A percentile compares a stretch with the other conserved stretches of the same genome.
Conservation (phyloP, 2,888 invertebrate genomes). For the Aromia moschata region DNA sequence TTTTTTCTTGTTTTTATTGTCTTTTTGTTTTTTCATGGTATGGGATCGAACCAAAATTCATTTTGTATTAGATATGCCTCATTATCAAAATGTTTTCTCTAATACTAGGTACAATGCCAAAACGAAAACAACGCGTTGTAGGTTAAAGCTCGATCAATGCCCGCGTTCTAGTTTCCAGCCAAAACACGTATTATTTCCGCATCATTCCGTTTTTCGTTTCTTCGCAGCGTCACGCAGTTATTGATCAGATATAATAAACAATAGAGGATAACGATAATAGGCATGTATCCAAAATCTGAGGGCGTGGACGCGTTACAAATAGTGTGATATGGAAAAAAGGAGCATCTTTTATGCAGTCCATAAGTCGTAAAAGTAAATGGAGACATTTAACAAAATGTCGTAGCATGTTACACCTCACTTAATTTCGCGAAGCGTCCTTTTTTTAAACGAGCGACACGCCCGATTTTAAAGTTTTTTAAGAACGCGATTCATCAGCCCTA, state of each 20-base stretch:
- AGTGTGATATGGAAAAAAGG: neutral
- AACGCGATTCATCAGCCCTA: slow-evolving; percentile 5
- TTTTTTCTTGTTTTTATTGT: too few species aligned
- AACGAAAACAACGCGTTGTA: too few species aligned
- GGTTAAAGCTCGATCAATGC: neutral
- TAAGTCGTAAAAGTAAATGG: slow-evolving; percentile 20
- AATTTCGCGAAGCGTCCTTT: slow-evolving; percentile 19
- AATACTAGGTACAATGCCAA: too few species aligned
- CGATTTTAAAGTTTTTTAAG: slow-evolving; percentile 2
- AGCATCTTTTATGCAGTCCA: slow-evolving; percentile 14
- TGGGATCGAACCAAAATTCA: too few species aligned
- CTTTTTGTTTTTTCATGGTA: too few species aligned
- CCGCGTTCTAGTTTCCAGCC: neutral
- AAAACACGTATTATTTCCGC: slow-evolving; percentile 1
- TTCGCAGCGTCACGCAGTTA: slow-evolving; percentile 2
- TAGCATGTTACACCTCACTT: slow-evolving; percentile 24
- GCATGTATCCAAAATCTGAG: neutral
- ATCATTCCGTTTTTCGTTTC: neutral
- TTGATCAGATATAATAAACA: slow-evolving; percentile 18
- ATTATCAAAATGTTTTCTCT: too few species aligned
- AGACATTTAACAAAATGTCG: slow-evolving; percentile 21
- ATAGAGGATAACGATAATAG: slow-evolving; percentile 4
- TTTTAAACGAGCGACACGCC: slow-evolving; percentile 1
- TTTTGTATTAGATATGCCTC: too few species aligned
- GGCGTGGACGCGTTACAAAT: slow-evolving; percentile 5